These are phyloP conservation scores for Drosophila phalerata DNA, from an alignment of 2,888 invertebrate genomes.

Conservation along the genomic window DNA sequence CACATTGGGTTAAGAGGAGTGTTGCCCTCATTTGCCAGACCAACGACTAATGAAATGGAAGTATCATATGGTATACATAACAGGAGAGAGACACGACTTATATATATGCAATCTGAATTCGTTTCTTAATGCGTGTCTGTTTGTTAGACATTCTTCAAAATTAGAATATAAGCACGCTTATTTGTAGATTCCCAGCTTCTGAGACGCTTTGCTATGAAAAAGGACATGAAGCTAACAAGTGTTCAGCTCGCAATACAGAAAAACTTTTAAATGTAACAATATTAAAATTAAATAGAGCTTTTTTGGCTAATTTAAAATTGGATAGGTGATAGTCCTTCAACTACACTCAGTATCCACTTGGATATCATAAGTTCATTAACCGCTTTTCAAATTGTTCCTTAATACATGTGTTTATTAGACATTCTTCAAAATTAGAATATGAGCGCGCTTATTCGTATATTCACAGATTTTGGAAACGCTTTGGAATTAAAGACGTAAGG, in stretches of 20 bases:
- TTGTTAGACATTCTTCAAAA: conserved; percentile 31
- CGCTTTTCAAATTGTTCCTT: background rate
- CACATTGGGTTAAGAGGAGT: conserved; percentile 92
- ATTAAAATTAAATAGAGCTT: background rate
- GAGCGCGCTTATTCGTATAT: conserved; percentile 52
- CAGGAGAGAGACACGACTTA: conserved; percentile 9
- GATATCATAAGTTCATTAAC: background rate
- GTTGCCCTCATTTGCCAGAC: conserved; percentile 91
- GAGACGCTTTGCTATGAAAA: conserved; percentile 13
- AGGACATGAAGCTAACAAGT: conserved; percentile 1
- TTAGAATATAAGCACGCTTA: conserved; percentile 30
- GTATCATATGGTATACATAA: background rate
- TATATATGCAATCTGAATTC: conserved; percentile 9
- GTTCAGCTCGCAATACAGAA: background rate
- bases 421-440: conserved; percentile 48
- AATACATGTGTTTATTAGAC: conserved; percentile 37
- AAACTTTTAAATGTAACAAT: background rate
- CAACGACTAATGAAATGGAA: conserved; percentile 51
- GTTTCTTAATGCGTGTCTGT: background rate
- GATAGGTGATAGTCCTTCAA: no score
- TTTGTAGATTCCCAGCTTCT: conserved; percentile 39
- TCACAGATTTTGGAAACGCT: conserved; percentile 69
- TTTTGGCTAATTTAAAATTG: background rate
- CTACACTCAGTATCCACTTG: background rate
- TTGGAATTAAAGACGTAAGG: conserved; percentile 31